Evolutionary conservation across 2,888 invertebrate genomes (phyloP).

Genomic region (Phaedon cochleariae): DNA sequence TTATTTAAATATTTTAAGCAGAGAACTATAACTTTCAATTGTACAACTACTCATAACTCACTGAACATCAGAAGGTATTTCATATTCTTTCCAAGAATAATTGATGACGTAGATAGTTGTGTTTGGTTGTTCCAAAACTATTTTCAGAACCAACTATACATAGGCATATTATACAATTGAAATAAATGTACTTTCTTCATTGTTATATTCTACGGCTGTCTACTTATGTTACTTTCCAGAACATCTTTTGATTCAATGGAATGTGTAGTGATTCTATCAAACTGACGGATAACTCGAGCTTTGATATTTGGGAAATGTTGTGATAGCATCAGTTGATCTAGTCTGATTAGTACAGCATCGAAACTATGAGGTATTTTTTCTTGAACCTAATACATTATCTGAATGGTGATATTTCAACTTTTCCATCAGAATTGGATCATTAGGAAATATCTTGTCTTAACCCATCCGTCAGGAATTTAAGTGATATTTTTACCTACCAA

Average conservation of each 20-base stretch:
- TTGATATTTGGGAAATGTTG: too few species aligned
- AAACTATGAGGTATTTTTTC: too few species aligned
- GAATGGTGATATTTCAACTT: too few species aligned
- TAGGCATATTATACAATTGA: slow-evolving; percentile 6
- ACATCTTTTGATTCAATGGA: slow-evolving; percentile 3
- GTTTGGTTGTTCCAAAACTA: background rate
- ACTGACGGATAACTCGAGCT: too few species aligned
- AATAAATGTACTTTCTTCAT: slow-evolving; percentile 5
- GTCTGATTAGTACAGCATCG: too few species aligned
- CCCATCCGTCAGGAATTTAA: too few species aligned
- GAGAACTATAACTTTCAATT: background rate
- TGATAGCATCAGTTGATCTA: too few species aligned
- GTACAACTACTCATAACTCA: background rate
- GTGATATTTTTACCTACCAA: too few species aligned
- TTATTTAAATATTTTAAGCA: background rate
- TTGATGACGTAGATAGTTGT: background rate
- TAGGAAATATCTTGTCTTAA: too few species aligned
- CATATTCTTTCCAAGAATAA: background rate
- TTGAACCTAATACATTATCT: too few species aligned
- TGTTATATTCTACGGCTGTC: slow-evolving; percentile 10
- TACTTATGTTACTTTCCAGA: background rate
- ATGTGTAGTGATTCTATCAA: background rate
- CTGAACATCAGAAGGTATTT: background rate
- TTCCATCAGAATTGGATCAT: too few species aligned
- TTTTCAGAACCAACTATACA: slow-evolving; percentile 1